Base-by-base conservation (phyloP, 2,113 vertebrate species). In the Microtus oregoni region DNA sequence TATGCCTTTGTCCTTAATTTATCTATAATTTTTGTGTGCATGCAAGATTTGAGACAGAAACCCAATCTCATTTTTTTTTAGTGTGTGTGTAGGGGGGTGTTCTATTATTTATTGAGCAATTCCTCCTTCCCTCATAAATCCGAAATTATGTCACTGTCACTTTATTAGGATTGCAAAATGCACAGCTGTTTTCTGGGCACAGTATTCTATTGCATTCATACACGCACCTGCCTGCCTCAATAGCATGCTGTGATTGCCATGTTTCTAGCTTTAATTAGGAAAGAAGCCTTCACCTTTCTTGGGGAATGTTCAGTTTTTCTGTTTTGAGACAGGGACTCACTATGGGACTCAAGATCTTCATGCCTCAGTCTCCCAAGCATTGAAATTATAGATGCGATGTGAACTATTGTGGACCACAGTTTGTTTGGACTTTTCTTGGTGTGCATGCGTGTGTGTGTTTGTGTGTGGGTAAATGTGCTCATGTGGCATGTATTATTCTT, bases 21-120 rank as follows among this genome's bases (percentile, higher is more conserved):
- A 85, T 73, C 68, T 24, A 77, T 76, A 90, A 85, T 85, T 72
- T 79, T n/a, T 89, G 68, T 67, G 35, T 41, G 44, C 52, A 35
- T 55, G 35, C 47, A 52, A 22, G n/a, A 30, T 78, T 32, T 65
- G 76, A 82, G 28, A 11, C 28, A 76, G 30, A 96, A n/a, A 89
- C 77, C 47, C 89, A 91, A 93, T 55, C 79, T 86, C 41, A 83
- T n/a, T 86, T 86, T 96, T 44, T 75, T 86, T 79, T 67, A 91
- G 38, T 76, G 94, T 65, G 32, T 24, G 38, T 44, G n/a, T 68
- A 30, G 11, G 55, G 78, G 10, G 50, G 15, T 17, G 78, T 5
- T 15, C 52, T 61, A 65, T 41, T 58, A 58, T 72, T 79, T 81
- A 76, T 26, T 26, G 41, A 82, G 35, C 4, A 93, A 78, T 32